Conservation (phyloP, 2,888 invertebrate genomes). For the Oscheius sp. region DNA sequence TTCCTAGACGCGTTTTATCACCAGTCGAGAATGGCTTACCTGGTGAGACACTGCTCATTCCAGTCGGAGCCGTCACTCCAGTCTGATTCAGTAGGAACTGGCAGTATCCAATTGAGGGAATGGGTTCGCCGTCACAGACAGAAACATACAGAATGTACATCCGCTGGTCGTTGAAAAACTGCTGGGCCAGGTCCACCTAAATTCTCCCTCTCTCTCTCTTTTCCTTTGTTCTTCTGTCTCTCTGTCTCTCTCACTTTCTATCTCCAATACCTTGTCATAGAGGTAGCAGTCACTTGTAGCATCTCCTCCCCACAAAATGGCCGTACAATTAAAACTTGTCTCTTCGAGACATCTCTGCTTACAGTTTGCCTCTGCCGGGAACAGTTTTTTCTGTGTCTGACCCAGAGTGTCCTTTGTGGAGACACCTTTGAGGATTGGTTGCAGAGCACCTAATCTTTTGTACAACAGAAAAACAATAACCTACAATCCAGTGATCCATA, state of each 20-base stretch:
- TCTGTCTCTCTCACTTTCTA: too few relatives aligned
- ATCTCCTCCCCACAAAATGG: constrained; percentile 36
- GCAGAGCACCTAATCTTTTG: constrained; percentile 21
- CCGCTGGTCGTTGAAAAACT: constrained; percentile 37
- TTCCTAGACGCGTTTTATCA: neutral
- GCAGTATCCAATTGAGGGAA: constrained; percentile 38
- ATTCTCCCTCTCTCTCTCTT: neutral
- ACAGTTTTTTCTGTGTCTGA: constrained; percentile 19
- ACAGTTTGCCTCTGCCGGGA: constrained; percentile 29
- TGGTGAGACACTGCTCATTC: constrained; percentile 20
- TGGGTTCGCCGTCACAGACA: constrained; percentile 35
- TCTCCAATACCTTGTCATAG: constrained; percentile 21
- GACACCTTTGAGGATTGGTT: constrained; percentile 35
- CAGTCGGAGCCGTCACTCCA: constrained; percentile 3
- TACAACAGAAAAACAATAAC: neutral
- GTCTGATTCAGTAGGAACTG: constrained; percentile 29
- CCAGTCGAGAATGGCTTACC: neutral
- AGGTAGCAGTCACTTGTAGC: constrained; percentile 35
- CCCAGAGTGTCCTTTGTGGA: constrained; percentile 29
- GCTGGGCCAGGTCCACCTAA: constrained; percentile 26
- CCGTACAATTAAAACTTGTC: constrained; percentile 35
- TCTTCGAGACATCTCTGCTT: constrained; percentile 25
- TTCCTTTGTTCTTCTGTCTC: too few relatives aligned
- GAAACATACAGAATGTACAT: constrained; percentile 27
- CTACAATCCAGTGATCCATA: constrained; percentile 17